Base-by-base conservation (phyloP, 2,797 vertebrate genomes). In the Sarcoramphus papa region DNA sequence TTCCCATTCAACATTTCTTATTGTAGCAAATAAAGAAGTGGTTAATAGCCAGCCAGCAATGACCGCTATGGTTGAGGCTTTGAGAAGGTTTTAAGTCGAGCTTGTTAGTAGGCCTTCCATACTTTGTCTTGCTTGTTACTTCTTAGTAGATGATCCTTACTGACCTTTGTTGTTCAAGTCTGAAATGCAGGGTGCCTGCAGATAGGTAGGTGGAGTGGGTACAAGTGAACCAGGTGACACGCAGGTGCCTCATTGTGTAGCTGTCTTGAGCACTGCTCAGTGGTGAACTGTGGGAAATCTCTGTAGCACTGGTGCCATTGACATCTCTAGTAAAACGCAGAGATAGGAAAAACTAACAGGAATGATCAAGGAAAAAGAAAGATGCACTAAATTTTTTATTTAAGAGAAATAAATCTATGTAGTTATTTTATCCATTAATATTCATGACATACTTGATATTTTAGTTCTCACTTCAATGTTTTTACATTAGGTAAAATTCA, bases 331-430 rank as follows among this genome's bases (percentile, higher is more conserved):
- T 63, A 50, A 97, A 97, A 95, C 27, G 51, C 95, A 96, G 93
- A 90, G 88, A 76, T 76, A 91, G 95, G 80, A 89, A 76, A 95
- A 95, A 83, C 93, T 94, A 94, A 94, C 84, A 86, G 75, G 69
- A 91, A 88, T 65, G 81, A 95, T 97, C 97, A 97, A 96, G 96
- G 91, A 97, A 91, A 96, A 95, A 92, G 91, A 93, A 96, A 97
- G 95, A 97, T 98, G 97, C 98, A 98, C 96, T 98, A 97, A 96
- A 60, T 86, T 76, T 95, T 96, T 95, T 90, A 93, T 95, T 97
- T 97, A 88, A 97, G 87, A 97, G 54, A 96, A 96, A 91, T 85
- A 80, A 79, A 79, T 94, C 64, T 82, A 54, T 88, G 82, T 96
- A 27, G 81, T 90, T 94, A 69, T 93, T 96, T 96, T 97, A 97